A percentile compares a stretch with the other conserved stretches of the same genome.
These are phyloP conservation scores for Coregonus sp. DNA, from an alignment of 2,797 vertebrate genomes.

Conservation along the genomic window DNA sequence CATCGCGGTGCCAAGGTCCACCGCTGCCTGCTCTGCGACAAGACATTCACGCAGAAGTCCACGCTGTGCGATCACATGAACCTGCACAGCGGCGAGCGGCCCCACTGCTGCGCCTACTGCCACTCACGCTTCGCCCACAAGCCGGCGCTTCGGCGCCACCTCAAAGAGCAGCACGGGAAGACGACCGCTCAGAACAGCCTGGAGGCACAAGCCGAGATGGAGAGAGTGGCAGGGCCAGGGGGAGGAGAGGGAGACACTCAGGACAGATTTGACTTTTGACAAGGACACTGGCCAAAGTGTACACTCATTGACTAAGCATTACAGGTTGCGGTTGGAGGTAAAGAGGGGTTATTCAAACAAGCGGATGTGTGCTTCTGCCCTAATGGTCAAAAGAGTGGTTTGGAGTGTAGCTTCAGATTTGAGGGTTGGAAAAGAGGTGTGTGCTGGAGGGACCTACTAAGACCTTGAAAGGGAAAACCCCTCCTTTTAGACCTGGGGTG, in stretches of 20 bases:
- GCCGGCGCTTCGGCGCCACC: slow-evolving; percentile 88
- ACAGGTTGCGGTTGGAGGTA: neutral
- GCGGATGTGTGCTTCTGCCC: neutral
- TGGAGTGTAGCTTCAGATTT: neutral
- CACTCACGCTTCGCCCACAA: slow-evolving; percentile 94
- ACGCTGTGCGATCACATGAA: slow-evolving; percentile 96
- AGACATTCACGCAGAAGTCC: slow-evolving; percentile 95
- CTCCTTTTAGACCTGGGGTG: no score
- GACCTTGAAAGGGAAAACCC: no score
- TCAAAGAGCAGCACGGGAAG: slow-evolving; percentile 95
- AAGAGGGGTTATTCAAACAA: neutral
- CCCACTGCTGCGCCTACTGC: slow-evolving; percentile 91
- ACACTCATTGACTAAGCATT: neutral
- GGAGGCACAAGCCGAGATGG: slow-evolving; percentile 83
- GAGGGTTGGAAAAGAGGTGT: neutral
- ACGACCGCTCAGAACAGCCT: slow-evolving; percentile 91
- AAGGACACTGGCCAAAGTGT: neutral
- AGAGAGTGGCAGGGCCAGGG: slow-evolving; percentile 64
- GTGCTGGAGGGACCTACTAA: no score
- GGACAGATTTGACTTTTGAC: neutral
- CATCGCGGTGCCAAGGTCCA: slow-evolving; percentile 88
- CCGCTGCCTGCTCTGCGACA: slow-evolving; percentile 89
- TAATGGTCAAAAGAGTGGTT: neutral
- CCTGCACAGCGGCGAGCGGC: slow-evolving; percentile 91
- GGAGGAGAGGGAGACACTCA: slow-evolving; percentile 15